These are phyloP conservation scores for Siniperca knerii DNA, from an alignment of 2,113 vertebrate species.

Conservation along the genomic window DNA sequence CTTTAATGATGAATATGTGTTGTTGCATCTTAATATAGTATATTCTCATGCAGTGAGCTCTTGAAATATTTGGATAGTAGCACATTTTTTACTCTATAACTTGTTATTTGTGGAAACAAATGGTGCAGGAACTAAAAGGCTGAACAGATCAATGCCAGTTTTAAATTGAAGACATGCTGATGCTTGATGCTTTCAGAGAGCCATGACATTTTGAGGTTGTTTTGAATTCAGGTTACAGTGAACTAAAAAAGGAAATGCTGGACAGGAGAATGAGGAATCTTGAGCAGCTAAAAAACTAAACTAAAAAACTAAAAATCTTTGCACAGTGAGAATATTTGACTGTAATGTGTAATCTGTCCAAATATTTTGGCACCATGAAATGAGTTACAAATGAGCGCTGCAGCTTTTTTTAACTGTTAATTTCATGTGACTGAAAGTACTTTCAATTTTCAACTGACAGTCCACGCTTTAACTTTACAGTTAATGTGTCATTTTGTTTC, in stretches of 20 bases:
- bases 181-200: constrained; percentile 1
- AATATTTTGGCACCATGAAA: constrained; percentile 24
- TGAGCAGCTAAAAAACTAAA: neutral
- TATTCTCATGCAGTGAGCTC: constrained; percentile 52
- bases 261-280: neutral
- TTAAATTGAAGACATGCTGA: neutral
- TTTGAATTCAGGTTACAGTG: neutral
- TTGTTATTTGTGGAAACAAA: constrained; percentile 37
- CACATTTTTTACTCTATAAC: constrained; percentile 40
- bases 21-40: constrained; percentile 46
- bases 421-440: constrained; percentile 5
- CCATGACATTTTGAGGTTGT: neutral
- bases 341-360: constrained; percentile 7
- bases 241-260: neutral
- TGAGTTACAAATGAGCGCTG: constrained; percentile 28
- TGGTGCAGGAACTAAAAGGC: constrained; percentile 24
- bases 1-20: constrained; percentile 37
- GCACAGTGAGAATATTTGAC: constrained; percentile 22
- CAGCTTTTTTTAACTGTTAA: constrained; percentile 3
- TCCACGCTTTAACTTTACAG: constrained; percentile 13
- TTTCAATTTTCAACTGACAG: constrained; percentile 19
- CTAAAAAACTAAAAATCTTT: neutral
- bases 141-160: constrained; percentile 10
- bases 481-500: constrained; percentile 56
- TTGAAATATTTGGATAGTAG: constrained; percentile 51